These are phyloP conservation scores for Sebastes paucispinis DNA, from an alignment of 2,797 vertebrate genomes.

Conservation along the genomic window DNA sequence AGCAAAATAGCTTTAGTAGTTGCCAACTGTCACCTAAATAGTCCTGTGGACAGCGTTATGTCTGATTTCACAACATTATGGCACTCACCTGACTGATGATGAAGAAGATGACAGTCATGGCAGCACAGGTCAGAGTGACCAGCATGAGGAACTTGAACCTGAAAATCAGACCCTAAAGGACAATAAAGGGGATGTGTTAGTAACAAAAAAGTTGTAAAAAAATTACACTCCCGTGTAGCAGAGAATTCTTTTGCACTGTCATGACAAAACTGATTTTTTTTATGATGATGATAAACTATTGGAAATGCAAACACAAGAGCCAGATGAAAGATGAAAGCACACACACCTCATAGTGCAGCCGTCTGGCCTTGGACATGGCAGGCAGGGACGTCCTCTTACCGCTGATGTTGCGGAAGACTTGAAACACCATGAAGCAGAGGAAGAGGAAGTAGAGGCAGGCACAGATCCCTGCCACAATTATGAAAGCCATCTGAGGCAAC, in stretches of 20 bases:
- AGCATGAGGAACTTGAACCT: constrained; percentile 98
- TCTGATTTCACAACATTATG: background rate
- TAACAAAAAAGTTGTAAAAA: background rate
- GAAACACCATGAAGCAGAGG: constrained; percentile 98
- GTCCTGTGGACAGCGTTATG: background rate
- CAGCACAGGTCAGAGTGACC: constrained; percentile 94
- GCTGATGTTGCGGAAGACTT: constrained; percentile 97
- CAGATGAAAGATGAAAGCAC: background rate
- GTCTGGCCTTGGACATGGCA: constrained; percentile 94
- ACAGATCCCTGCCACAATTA: constrained; percentile 96
- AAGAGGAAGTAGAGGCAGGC: constrained; percentile 98
- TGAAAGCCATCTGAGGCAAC: constrained; percentile 93
- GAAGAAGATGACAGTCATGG: constrained; percentile 97
- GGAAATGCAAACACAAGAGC: background rate
- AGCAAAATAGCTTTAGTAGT: background rate
- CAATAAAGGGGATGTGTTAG: background rate
- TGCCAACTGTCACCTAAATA: background rate
- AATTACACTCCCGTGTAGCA: fast-evolving
- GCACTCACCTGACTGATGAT: constrained; percentile 92
- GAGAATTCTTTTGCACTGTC: background rate
- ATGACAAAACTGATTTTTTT: background rate
- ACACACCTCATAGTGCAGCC: constrained; percentile 92
- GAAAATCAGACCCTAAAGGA: constrained; percentile 92
- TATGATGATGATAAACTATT: background rate
- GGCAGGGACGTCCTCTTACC: constrained; percentile 93